Evolutionary conservation across 2,113 vertebrate species (phyloP).

Genomic region (Labeo rohita): DNA sequence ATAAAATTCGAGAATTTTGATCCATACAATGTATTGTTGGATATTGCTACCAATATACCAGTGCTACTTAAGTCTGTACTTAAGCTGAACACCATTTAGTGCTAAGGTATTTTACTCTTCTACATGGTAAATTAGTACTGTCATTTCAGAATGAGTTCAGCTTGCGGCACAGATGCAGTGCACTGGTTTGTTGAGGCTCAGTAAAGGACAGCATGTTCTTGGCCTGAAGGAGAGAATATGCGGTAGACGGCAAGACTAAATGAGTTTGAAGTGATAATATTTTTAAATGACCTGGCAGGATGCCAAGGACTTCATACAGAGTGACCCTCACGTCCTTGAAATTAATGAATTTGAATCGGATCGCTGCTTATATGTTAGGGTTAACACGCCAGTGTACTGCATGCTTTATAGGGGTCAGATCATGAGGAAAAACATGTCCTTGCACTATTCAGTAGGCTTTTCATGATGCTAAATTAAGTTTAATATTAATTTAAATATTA

Average conservation of each 20-base stretch:
- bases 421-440: neutral
- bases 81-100: neutral
- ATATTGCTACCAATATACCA: too few species aligned
- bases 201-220: constrained; percentile 44
- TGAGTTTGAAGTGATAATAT: constrained; percentile 21
- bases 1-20: too few species aligned
- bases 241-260: neutral
- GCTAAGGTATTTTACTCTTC: neutral
- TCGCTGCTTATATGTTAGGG: neutral
- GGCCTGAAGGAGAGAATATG: constrained; percentile 24
- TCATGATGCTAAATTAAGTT: neutral
- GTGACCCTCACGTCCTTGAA: neutral
- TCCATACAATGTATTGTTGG: too few species aligned
- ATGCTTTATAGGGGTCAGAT: neutral
- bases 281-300: constrained; percentile 19
- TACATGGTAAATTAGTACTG: neutral
- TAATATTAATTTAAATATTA: neutral
- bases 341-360: neutral
- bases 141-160: constrained; percentile 14
- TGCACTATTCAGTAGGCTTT: neutral
- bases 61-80: too few species aligned
- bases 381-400: neutral
- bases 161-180: constrained; percentile 20
- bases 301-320: neutral
- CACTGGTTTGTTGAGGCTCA: constrained; percentile 41